phyloP scores from a whole-genome alignment of 1,140 invertebrate genomes.

The Eupristina koningsbergeri region DNA sequence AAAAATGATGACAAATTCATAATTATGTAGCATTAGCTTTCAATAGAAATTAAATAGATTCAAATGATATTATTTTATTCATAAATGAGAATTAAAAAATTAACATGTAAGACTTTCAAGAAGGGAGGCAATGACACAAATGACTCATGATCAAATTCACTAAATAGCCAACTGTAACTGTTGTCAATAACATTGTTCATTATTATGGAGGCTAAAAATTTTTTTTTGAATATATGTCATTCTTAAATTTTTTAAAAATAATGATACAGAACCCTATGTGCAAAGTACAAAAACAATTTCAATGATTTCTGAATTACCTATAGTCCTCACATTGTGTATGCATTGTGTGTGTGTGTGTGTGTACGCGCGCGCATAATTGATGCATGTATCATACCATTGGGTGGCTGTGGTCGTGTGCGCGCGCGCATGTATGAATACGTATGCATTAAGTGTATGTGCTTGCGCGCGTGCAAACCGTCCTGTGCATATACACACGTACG shows the following conservation, averaged over 20 bases:
- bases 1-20: background rate
- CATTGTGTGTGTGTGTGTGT: conserved; percentile 47
- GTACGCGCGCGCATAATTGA: conserved; percentile 16
- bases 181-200: background rate
- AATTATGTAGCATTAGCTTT: background rate
- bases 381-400: background rate
- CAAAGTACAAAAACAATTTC: conserved; percentile 51
- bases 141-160: conserved; percentile 41
- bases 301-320: conserved; percentile 61
- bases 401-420: background rate
- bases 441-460: background rate
- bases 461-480: no score
- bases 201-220: background rate
- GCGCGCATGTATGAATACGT: no score
- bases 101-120: background rate
- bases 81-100: background rate
- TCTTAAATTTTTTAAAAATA: conserved; percentile 35
- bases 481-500: background rate
- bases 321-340: conserved; percentile 53
- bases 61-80: conserved; percentile 17
- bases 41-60: background rate
- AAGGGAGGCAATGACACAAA: conserved; percentile 32
- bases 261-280: conserved; percentile 23
- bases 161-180: background rate
- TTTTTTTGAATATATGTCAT: background rate